A percentile compares a stretch with the other conserved stretches of the same genome.
These are phyloP conservation scores for Tachina lurida DNA, from an alignment of 2,888 invertebrate genomes.

Conservation along the genomic window DNA sequence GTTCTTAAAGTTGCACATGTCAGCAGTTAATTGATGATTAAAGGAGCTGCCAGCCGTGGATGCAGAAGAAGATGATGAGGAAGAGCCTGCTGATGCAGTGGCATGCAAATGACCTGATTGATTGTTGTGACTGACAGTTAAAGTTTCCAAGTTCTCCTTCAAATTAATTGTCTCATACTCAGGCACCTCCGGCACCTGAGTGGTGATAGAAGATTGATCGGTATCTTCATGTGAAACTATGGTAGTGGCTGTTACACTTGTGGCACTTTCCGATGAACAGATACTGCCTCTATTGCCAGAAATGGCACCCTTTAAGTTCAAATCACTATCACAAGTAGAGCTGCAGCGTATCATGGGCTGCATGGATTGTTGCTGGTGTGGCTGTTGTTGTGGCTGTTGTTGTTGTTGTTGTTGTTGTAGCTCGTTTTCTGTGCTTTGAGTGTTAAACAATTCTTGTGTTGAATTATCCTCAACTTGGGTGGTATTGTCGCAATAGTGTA, in stretches of 20 bases:
- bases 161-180: constrained; percentile 60
- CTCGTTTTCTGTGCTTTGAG: constrained; percentile 75
- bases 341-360: constrained; percentile 73
- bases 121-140: constrained; percentile 44
- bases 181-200: constrained; percentile 56
- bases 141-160: constrained; percentile 54
- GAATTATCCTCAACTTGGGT: constrained; percentile 81
- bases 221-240: constrained; percentile 66
- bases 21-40: constrained; percentile 82
- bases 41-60: constrained; percentile 73
- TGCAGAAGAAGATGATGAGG: constrained; percentile 63
- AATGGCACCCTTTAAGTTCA: constrained; percentile 70
- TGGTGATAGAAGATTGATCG: constrained; percentile 66
- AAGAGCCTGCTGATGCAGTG: constrained; percentile 28
- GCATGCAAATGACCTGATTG: constrained; percentile 38
- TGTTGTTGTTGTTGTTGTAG: constrained; percentile 67
- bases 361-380: constrained; percentile 72
- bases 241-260: constrained; percentile 71
- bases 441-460: constrained; percentile 46
- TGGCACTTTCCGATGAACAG: constrained; percentile 70
- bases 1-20: constrained; percentile 82
- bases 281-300: constrained; percentile 60
- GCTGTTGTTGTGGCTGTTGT: constrained; percentile 73
- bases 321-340: constrained; percentile 74
- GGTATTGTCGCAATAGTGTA: constrained; percentile 82